A percentile compares a stretch with the other conserved stretches of the same genome.
phyloP scores from a whole-genome alignment of 1,140 invertebrate species.

The Ylistrum balloti region DNA sequence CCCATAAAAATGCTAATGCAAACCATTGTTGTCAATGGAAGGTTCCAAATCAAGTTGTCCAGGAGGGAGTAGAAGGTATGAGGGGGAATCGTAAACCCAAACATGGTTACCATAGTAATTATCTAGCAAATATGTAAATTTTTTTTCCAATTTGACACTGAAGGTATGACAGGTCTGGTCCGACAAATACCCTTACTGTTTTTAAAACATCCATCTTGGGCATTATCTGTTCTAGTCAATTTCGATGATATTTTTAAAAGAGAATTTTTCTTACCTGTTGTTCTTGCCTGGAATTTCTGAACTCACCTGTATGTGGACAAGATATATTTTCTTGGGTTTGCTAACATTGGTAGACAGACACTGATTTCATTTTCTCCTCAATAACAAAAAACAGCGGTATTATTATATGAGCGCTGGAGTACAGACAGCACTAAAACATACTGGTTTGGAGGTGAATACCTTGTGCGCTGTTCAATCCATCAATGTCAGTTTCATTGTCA shows the following conservation, averaged over 20 bases:
- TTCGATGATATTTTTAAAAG: not conserved
- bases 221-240: not conserved
- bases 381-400: not conserved
- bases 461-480: not conserved
- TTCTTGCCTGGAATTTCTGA: not conserved
- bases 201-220: not conserved
- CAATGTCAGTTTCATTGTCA: constrained; percentile 22
- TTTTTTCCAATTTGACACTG: not conserved
- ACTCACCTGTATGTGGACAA: not conserved
- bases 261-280: not conserved
- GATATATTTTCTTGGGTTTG: not conserved
- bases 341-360: not conserved
- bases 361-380: not conserved
- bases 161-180: not conserved
- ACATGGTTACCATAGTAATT: constrained; percentile 13
- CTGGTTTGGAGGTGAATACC: not conserved
- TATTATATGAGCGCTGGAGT: not conserved
- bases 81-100: not conserved
- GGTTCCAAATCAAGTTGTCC: not conserved
- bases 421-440: not conserved
- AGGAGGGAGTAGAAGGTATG: not conserved
- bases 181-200: not conserved
- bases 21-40: constrained; percentile 7
- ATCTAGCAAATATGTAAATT: constrained; percentile 23
- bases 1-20: constrained; percentile 17